Evolutionary conservation across 2,888 invertebrate species (phyloP).

Genomic region (Eupithecia pulchellata): DNA sequence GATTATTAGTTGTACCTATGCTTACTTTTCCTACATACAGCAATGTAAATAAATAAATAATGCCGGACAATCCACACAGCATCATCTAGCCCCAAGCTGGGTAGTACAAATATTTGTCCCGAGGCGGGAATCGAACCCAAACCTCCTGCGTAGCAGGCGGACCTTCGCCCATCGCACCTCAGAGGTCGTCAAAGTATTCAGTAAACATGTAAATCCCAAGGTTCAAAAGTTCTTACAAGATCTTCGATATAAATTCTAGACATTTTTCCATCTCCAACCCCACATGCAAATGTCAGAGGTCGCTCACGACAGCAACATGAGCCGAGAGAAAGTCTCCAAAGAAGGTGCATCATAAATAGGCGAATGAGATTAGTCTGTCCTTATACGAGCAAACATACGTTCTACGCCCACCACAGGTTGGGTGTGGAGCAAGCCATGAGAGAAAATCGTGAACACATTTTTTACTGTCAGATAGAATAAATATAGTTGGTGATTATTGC

Average conservation of each 20-base stretch:
- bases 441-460: constrained; percentile 4
- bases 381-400: constrained; percentile 61
- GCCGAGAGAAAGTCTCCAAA: constrained; percentile 46
- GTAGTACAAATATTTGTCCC: too few relatives aligned
- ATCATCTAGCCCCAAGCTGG: too few relatives aligned
- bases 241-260: not conserved
- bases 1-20: too few relatives aligned
- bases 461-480: not conserved
- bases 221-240: not conserved
- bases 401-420: constrained; percentile 55
- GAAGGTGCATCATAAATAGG: constrained; percentile 43
- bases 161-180: too few relatives aligned
- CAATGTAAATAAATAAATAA: too few relatives aligned
- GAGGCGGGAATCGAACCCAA: too few relatives aligned
- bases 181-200: not conserved
- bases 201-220: not conserved
- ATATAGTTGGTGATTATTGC: not conserved
- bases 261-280: not conserved
- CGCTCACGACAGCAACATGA: constrained; percentile 45
- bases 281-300: constrained; percentile 39
- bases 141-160: too few relatives aligned
- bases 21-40: too few relatives aligned
- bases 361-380: constrained; percentile 57
- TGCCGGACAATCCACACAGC: too few relatives aligned
- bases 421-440: constrained; percentile 47